Conservation (phyloP, 2,888 invertebrate species). For the Lasioglossum lativentre region DNA sequence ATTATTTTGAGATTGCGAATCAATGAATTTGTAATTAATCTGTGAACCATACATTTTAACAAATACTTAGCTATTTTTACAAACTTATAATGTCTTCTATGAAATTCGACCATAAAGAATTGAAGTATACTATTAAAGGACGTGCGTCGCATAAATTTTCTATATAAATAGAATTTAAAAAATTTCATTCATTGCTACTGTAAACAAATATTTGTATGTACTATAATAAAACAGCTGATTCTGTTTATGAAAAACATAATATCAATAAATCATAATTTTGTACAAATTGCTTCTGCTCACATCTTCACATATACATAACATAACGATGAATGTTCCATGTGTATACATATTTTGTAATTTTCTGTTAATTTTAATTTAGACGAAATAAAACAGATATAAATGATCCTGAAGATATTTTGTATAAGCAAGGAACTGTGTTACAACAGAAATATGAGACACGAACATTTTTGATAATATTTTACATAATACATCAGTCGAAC, state of each 20-base stretch:
- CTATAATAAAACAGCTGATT: slow-evolving; percentile 49
- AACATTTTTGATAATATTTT: background rate
- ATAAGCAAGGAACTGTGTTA: background rate
- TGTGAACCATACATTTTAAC: background rate
- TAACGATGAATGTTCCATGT: background rate
- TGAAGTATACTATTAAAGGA: slow-evolving; percentile 6
- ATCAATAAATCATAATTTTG: slow-evolving; percentile 65
- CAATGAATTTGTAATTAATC: background rate
- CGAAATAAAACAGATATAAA: background rate
- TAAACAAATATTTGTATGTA: slow-evolving; percentile 36
- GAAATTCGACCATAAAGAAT: background rate
- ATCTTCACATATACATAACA: background rate
- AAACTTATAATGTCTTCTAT: background rate
- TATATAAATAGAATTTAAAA: slow-evolving; percentile 24
- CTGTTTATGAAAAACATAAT: slow-evolving; percentile 42
- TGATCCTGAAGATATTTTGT: background rate
- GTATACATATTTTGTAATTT: background rate
- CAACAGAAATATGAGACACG: background rate
- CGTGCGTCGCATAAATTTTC: slow-evolving; percentile 17
- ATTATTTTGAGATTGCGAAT: background rate
- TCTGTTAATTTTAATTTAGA: background rate
- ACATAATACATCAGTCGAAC: background rate
- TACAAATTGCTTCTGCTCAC: slow-evolving; percentile 47
- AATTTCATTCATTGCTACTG: slow-evolving; percentile 25
- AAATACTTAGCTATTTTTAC: slow-evolving; percentile 18